Evolutionary conservation across 2,113 vertebrate species (phyloP), one percentile per base, ranked within the genome.

Genomic region (Engystomops pustulosus): DNA sequence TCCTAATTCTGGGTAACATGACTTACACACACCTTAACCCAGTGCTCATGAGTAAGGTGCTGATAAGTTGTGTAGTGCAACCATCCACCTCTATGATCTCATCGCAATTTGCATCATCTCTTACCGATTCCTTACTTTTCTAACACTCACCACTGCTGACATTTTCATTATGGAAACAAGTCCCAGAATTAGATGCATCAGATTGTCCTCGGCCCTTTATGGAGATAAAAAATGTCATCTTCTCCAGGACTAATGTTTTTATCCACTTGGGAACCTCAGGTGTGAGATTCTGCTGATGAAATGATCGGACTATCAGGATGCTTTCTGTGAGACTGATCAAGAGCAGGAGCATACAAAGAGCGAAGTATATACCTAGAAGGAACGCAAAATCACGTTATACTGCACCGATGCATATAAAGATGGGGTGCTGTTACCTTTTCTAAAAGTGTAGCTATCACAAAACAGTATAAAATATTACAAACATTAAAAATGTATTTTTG

Each of bases 331-430:
- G 90, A 89, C 98, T 99, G 91, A 99, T 93, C 84, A 99, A 96
- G 11, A 99, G 93, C 82, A 99, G 90, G 0, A 97, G 96, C 98
- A 99, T 99, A 90, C 98, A 99, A n/a, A 99, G 96, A 55, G 98
- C 94, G 0, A 99, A 99, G 88, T 99, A 99, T 85, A 96, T 90
- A 6, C 96, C 98, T 99, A 88, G 0, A 95, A 83, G 2, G 93
- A 44, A 9, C 38, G 30, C 2, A 15, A 1, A 51, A 74, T 15
- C 1, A n/a, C n/a, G n/a, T n/a, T n/a, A n/a, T n/a, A n/a, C n/a
- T n/a, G n/a, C n/a, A n/a, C n/a, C n/a, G n/a, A n/a, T n/a, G n/a
- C n/a, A n/a, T n/a, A n/a, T n/a, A n/a, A n/a, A n/a, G n/a, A n/a
- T n/a, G n/a, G n/a, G n/a, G n/a, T n/a, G n/a, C n/a, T n/a, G n/a